phyloP scores from a whole-genome alignment of 2,797 vertebrate genomes.

The Vipera latastei region DNA sequence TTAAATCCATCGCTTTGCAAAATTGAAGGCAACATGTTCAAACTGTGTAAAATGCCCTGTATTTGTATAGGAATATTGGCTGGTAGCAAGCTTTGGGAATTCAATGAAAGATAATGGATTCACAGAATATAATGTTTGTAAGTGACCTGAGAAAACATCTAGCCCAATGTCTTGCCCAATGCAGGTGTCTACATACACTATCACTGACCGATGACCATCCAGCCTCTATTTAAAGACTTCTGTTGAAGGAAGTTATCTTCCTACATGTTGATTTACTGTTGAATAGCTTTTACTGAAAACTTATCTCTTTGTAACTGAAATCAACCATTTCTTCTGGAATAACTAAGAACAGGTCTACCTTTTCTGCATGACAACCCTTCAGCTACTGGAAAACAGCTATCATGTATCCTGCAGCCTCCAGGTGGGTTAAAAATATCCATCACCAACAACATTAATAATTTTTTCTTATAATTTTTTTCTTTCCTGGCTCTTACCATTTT shows the following conservation, averaged over 20 bases:
- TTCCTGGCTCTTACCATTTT: neutral
- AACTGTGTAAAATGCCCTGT: neutral
- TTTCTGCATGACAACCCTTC: neutral
- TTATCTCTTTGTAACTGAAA: neutral
- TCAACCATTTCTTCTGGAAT: neutral
- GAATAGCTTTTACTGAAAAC: neutral
- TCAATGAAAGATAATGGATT: neutral
- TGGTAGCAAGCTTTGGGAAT: neutral
- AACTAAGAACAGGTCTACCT: neutral
- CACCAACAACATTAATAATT: neutral
- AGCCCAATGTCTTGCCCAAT: neutral
- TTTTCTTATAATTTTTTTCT: neutral
- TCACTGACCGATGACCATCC: neutral
- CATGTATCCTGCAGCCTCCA: neutral
- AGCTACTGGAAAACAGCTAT: neutral
- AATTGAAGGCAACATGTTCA: neutral
- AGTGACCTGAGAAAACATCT: neutral
- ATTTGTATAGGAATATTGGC: neutral
- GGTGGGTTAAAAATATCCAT: neutral
- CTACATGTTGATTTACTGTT: neutral
- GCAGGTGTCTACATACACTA: neutral
- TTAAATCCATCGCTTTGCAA: neutral
- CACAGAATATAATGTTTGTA: neutral
- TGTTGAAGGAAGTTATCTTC: neutral
- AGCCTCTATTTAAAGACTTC: neutral